Evolutionary conservation across 2,113 vertebrate genomes (phyloP), one percentile per base, ranked within the genome.

Genomic region (Herpailurus yagouaroundi): DNA sequence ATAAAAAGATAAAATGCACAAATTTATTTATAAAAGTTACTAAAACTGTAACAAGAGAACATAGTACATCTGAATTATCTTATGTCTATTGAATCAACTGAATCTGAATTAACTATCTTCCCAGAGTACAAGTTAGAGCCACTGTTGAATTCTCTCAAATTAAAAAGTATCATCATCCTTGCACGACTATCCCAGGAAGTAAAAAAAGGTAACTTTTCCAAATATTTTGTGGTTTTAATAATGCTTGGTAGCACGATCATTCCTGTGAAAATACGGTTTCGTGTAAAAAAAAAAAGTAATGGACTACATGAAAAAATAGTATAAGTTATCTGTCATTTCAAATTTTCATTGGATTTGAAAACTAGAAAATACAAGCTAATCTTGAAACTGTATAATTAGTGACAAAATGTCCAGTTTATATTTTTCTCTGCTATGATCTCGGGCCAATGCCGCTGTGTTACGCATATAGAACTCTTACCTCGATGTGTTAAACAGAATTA

Each of bases 301-400:
- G 33, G 19, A 79, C 1, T 66, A 48, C 36, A 27, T 85, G 1
- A 73, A 71, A 80, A 77, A 64, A 68, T 41, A 27, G 18, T 68
- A 36, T 50, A 45, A 3, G 21, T 23, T 88, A 33, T 41, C 7
- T 91, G n/a, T 52, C 52, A 25, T 64, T 92, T 92, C 33, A 87
- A 88, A 92, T 60, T 83, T 76, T 89, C 38, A 64, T 84, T 50
- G 79, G 36, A n/a, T 19, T 89, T 90, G 80, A 93, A 89, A 89
- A 50, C 25, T 89, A 66, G 81, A 95, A 76, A 68, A 57, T 89
- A 18, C 21, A 57, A 5, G 13, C 0, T 66, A 85, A 36, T 82
- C 48, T 87, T 60, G 25, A 55, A 69, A 92, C 15, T 79, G 5
- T 91, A 2, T 52, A 60, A 45, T 55, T 69, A 27, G 3, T 25